phyloP scores from a whole-genome alignment of 2,113 vertebrate genomes.

The Mugil cephalus region DNA sequence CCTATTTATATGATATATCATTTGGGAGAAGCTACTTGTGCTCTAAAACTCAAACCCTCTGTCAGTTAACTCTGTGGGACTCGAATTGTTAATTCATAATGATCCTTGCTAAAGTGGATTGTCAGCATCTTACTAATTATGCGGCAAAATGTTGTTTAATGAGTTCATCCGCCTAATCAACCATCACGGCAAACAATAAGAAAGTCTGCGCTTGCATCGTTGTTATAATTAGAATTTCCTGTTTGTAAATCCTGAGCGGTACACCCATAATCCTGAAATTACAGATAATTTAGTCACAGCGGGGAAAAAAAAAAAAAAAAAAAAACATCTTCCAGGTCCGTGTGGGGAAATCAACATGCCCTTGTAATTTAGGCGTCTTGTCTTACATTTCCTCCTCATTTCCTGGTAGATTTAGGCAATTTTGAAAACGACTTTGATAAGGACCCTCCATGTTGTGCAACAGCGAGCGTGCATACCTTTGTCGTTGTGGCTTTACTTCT shows the following conservation, averaged over 20 bases:
- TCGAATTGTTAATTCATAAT: constrained; percentile 31
- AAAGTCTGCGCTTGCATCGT: constrained; percentile 43
- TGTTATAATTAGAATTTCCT: constrained; percentile 57
- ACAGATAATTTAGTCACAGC: constrained; percentile 40
- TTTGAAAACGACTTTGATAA: constrained; percentile 18
- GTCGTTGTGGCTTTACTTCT: not conserved
- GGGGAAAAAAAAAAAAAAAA: constrained; percentile 15
- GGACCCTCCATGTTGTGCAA: not conserved
- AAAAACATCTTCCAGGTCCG: constrained; percentile 7
- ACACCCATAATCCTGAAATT: constrained; percentile 36
- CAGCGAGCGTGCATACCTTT: not conserved
- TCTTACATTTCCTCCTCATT: constrained; percentile 25
- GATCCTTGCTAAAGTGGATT: constrained; percentile 35
- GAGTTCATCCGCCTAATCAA: constrained; percentile 58
- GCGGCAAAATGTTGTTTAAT: constrained; percentile 54
- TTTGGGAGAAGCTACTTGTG: too few species aligned
- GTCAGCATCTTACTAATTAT: constrained; percentile 60
- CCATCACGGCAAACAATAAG: constrained; percentile 53
- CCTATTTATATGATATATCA: too few species aligned
- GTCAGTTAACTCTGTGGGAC: not conserved
- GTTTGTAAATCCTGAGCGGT: constrained; percentile 49
- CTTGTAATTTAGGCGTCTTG: constrained; percentile 28
- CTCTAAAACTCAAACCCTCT: not conserved
- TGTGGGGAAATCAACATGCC: not conserved
- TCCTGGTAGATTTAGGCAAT: constrained; percentile 23